Base-by-base conservation (phyloP, 2,888 invertebrate genomes). In the Hyalella azteca region DNA sequence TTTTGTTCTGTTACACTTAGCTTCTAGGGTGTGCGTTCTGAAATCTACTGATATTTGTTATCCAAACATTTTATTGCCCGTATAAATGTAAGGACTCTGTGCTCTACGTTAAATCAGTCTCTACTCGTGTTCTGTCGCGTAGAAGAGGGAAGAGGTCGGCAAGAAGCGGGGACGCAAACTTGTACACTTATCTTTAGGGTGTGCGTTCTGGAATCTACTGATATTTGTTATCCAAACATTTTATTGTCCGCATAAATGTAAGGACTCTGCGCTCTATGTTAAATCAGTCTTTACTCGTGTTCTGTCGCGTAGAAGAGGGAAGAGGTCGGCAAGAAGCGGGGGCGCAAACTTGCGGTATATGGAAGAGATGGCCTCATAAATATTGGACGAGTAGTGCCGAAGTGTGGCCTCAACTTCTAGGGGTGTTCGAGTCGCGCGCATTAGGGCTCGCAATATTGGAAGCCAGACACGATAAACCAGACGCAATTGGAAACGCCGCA, bases 321-420 rank as follows among this genome's bases (percentile, higher is more conserved):
- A 54, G 5, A 5, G n/a, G n/a, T 15, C 7, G 9, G 13, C 36
- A 11, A 66, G 66, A 66, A 66, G 32, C 36, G 66, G 66, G n/a
- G 66, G 66, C 39, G 19, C 66, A 66, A 66, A 66, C 66, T 36
- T 36, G 66, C 66, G 36, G 66, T 66, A 66, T 36, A 66, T 36
- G 66, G 66, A 66, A 59, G 29, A 59, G 59, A 59, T 36, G 66
- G 36, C 29, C 66, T 66, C 66, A 66, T 66, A 66, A 66, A 66
- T 66, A 66, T 66, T 36, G 66, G 66, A 15, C 36, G 66, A 66
- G 66, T 22, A 32, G 66, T 66, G 66, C 66, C 66, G 36, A 66
- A 66, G 39, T 66, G 39, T 29, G 36, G 36, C 66, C 66, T 66
- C 66, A 66, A 66, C 66, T 66, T 66, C 66, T 66, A 36, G 66